Conservation (phyloP, 2,113 vertebrate species). For the Thymallus thymallus region DNA sequence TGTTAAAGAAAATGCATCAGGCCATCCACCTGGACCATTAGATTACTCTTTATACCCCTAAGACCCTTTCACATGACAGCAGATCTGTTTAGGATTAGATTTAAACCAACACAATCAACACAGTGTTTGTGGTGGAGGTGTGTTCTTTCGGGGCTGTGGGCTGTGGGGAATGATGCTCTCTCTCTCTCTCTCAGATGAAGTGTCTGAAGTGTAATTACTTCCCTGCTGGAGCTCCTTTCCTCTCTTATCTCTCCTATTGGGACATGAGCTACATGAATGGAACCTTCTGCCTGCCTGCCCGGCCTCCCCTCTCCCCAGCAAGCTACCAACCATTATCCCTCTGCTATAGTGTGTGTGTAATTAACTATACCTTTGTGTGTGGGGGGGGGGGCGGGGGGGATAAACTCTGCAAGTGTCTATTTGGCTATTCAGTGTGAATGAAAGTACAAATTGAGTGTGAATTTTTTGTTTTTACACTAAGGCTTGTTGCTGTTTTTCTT, state of each 20-base stretch:
- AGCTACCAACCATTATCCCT: conserved; percentile 42
- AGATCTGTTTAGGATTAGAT: conserved; percentile 44
- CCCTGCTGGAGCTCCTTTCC: conserved; percentile 27
- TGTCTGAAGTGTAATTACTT: conserved; percentile 62
- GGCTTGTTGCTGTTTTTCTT: conserved; percentile 42
- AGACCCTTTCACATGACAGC: conserved; percentile 41
- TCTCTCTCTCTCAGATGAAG: conserved; percentile 5
- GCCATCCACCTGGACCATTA: conserved; percentile 25
- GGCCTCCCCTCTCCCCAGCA: background rate
- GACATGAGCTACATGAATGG: conserved; percentile 60
- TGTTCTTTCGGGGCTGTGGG: conserved; percentile 8
- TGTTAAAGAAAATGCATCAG: background rate
- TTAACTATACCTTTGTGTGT: background rate
- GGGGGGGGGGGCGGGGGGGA: no score
- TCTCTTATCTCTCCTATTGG: conserved; percentile 61
- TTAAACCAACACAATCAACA: conserved; percentile 39
- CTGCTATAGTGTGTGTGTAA: background rate
- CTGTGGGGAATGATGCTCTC: background rate
- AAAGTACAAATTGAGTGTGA: conserved; percentile 56
- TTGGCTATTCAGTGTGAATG: conserved; percentile 26
- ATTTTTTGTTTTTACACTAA: conserved; percentile 49
- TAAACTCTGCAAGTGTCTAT: background rate
- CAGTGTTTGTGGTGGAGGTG: conserved; percentile 5
- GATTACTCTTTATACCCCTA: conserved; percentile 18
- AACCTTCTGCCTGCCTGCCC: conserved; percentile 28